Percentiles rank a stretch among this genome's conserved stretches.
Evolutionary conservation across 2,888 invertebrate genomes (phyloP).

Genomic region (Oscheius onirici): DNA sequence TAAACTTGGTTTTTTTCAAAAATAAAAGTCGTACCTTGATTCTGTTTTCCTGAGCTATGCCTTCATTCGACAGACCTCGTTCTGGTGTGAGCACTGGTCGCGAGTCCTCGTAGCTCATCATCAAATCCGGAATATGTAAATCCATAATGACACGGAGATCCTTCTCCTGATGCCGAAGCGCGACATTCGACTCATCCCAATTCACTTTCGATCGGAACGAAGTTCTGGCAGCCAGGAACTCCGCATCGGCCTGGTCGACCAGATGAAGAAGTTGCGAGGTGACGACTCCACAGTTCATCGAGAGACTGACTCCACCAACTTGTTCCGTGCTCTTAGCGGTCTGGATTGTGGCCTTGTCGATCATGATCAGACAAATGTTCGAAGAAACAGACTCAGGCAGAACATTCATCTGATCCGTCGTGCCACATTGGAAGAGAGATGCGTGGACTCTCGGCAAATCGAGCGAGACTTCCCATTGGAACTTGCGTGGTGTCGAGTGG

Average conservation of each 20-base stretch:
- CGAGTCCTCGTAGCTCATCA: conserved; percentile 7
- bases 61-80: neutral
- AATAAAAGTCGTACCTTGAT: neutral
- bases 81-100: neutral
- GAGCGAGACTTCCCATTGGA: conserved; percentile 12
- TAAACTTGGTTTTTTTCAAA: neutral
- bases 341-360: conserved; percentile 17
- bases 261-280: conserved; percentile 39
- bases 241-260: neutral
- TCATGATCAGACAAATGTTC: conserved; percentile 20
- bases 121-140: conserved; percentile 26
- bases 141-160: conserved; percentile 26
- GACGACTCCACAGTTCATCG: conserved; percentile 4
- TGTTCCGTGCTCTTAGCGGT: neutral
- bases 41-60: conserved; percentile 2
- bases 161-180: neutral
- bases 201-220: conserved; percentile 11
- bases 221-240: conserved; percentile 17
- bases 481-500: conserved; percentile 19
- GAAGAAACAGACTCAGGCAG: conserved; percentile 14
- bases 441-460: conserved; percentile 30
- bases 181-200: conserved; percentile 17
- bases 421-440: conserved; percentile 26
- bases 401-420: neutral
- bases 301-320: neutral